Base-by-base conservation (phyloP, 2,113 vertebrate species). In the Azemiops feae region DNA sequence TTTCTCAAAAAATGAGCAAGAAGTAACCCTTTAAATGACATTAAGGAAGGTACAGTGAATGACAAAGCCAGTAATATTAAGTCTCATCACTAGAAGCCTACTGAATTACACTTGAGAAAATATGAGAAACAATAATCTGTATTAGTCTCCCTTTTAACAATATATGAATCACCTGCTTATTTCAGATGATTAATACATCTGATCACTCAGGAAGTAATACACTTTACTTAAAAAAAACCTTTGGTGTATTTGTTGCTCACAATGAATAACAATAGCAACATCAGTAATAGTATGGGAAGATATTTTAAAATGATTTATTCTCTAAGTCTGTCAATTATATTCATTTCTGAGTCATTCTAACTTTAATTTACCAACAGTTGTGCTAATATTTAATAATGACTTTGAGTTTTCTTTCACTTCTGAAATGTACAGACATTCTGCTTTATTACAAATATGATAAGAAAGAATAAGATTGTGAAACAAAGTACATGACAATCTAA, bases 261-360 rank as follows among this genome's bases (percentile, higher is more conserved):
- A 87, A 87, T 94, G 27, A 94, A 9, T 0, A 7, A 91, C 39
- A 58, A 43, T 0, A n/a, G 57, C 0, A 1, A 95, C 88, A 94
- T 91, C 93, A 95, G 85, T 55, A 97, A 96, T 93, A 96, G 88
- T 1, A 53, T 45, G 89, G 95, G 92, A 95, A 96, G 95, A 92
- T 94, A 95, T 53, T 92, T 45, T 14, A 23, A 89, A 93, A 53
- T 93, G 93, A 81, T 93, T 96, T 95, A 91, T 92, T 58, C 90
- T 89, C 92, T 52, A 94, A 9, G 50, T 92, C 91, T 96, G 96
- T 53, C 94, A 94, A 91, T 96, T 95, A 95, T 0, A 34, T 47
- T 90, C 88, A 91, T 88, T 94, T 25, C 91, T 96, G 95, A 96
- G 88, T 96, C 94, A 96, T 95, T 69, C 43, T 94, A 64, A 50